Evolutionary conservation across 2,888 invertebrate genomes (phyloP), one percentile per base, ranked within the genome.

Genomic region (Caenorhabditis imperialis): DNA sequence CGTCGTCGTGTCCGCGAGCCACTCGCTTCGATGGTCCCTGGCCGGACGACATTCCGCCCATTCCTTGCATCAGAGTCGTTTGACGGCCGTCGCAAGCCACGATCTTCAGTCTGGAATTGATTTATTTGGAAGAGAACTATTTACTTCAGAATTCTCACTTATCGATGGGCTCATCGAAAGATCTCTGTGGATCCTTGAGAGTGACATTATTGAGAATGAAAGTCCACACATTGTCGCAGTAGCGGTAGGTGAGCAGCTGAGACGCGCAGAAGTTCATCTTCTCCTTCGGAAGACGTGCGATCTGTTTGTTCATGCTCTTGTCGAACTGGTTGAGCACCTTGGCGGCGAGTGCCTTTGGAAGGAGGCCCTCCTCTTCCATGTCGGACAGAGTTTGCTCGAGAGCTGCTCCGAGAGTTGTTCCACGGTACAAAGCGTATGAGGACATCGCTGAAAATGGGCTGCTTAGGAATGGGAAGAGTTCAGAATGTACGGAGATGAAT

Each of bases 201-300:
- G 98, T 97, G 8, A 97, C 97, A 90, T 97, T 94, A 88, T 96
- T 96, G 84, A 99, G 91, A 92, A 99, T 95, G 88, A 99, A 95
- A 5, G 99, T 99, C 99, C 99, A 99, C 2, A 99, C 99, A 90
- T 99, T 99, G 91, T 99, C 99, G 91, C 99, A 99, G 90, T 98
- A 99, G 87, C 99, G 91, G 89, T 93, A 91, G 5, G 75, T 70
- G 8, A 70, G 14, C 12, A 75, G 40, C 37, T 75, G 35, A 10
- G 51, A 50, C n/a, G 73, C 75, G 20, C 95, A 91, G 88, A 98
- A 97, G 89, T 98, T 97, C 10, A 98, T 99, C 98, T 96, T 92
- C 60, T 95, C 95, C 89, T 95, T 96, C 2, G 97, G 96, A 71
- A 90, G 87, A 30, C 85, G 94, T 37, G 95, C 94, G 65, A 99